These are phyloP conservation scores for Melipona beecheii DNA, from an alignment of 2,888 invertebrate species.

Conservation along the genomic window DNA sequence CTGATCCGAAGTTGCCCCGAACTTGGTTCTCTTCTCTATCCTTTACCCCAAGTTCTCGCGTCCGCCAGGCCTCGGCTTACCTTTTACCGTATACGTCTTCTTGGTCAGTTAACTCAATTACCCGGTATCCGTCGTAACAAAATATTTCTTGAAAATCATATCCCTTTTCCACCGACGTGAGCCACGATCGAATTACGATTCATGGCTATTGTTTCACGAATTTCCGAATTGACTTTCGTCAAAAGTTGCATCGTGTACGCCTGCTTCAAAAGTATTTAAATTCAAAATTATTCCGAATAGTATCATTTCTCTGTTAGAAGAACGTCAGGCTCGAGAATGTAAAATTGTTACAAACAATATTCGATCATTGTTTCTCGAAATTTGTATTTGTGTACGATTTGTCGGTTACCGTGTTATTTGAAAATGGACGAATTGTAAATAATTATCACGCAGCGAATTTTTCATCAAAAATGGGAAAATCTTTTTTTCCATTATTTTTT, in stretches of 20 bases:
- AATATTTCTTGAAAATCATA: constrained; percentile 60
- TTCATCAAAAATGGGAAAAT: neutral
- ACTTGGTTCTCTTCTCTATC: constrained; percentile 33
- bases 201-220: neutral
- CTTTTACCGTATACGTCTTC: constrained; percentile 41
- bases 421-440: neutral
- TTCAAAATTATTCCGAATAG: neutral
- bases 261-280: neutral
- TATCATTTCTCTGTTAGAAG: neutral
- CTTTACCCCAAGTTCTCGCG: constrained; percentile 8
- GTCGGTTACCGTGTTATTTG: neutral
- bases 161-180: constrained; percentile 31
- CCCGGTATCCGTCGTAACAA: constrained; percentile 47
- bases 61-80: constrained; percentile 43
- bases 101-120: constrained; percentile 54
- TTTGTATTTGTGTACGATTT: neutral
- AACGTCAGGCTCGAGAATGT: neutral
- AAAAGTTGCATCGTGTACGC: neutral
- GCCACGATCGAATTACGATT: constrained; percentile 29
- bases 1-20: constrained; percentile 53
- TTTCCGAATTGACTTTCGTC: neutral
- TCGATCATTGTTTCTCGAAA: neutral
- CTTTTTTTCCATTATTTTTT: neutral
- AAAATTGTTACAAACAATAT: neutral
- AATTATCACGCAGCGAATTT: neutral